Evolutionary conservation across 2,888 invertebrate species (phyloP), one percentile per base, ranked within the genome.

Genomic region (Megalurothrips usitatus): DNA sequence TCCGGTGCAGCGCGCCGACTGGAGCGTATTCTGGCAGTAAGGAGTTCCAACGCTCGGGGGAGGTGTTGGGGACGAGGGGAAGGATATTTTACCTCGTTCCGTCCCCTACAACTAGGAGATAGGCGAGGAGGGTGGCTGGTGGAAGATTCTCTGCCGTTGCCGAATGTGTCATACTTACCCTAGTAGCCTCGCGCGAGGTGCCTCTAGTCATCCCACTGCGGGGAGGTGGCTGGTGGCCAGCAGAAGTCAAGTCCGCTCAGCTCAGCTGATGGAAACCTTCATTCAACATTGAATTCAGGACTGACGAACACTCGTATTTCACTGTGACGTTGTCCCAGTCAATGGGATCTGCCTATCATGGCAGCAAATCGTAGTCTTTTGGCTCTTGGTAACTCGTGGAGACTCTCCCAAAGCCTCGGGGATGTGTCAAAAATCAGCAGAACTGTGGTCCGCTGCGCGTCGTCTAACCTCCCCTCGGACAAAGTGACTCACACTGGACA

Each of bases 401-500:
- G 11, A 23, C 68, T 68, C 6, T 68, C 68, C 3, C 68, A 23
- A 11, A 68, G 68, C 23, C 11, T 68, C 68, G 68, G 68, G 4
- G 68, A 68, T 23, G 68, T 68, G 19, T 68, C 68, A 11, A 23
- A 23, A 11, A 9, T 68, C 9, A 68, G 23, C 68, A 68, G 23
- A 68, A 68, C 68, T 23, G 0, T 68, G 23, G 11, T 68, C 9
- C 68, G 68, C 6, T 68, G 68, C 23, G 68, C 68, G 68, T 68
- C 68, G 11, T 79, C 79, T 80, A 79, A 48, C 49, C 26, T 47
- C 34, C 47, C 81, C 4, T 58, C 58, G 19, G 82, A 83, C 47
- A 75, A 49, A 19, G 80, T 52, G 78, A 84, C 84, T 3, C 84
- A 84, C 28, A 84, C 83, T 14, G 84, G 83, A 63, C 84, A 84